A percentile compares a stretch with the other conserved stretches of the same genome.
Evolutionary conservation across 2,888 invertebrate genomes (phyloP).

Genomic region (Vannuccia rotundouncinata): DNA sequence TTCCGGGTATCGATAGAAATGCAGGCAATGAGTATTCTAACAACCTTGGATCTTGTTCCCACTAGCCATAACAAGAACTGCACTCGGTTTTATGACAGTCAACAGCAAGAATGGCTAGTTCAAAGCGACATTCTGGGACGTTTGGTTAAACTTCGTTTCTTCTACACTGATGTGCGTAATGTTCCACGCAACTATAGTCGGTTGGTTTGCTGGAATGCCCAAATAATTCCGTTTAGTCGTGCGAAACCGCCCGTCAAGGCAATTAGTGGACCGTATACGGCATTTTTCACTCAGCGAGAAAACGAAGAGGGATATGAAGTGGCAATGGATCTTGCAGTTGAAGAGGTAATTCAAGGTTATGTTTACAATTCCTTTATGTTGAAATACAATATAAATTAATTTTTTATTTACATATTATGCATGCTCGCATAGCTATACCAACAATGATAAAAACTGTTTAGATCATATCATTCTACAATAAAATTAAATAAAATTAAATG

Average conservation of each 20-base stretch:
- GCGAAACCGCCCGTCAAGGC: slow-evolving; percentile 32
- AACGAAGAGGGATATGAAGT: slow-evolving; percentile 38
- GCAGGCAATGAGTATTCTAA: slow-evolving; percentile 67
- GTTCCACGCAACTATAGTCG: slow-evolving; percentile 33
- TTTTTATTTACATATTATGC: no score
- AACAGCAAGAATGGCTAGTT: slow-evolving; percentile 72
- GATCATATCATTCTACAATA: no score
- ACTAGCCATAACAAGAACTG: slow-evolving; percentile 46
- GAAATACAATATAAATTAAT: no score
- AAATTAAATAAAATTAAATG: no score
- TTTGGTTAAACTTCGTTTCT: slow-evolving; percentile 67
- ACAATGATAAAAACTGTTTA: no score
- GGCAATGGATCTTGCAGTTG: slow-evolving; percentile 34
- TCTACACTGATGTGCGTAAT: slow-evolving; percentile 44
- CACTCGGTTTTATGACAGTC: slow-evolving; percentile 68
- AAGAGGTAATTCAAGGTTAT: no score
- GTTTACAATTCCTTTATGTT: no score
- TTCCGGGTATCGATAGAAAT: slow-evolving; percentile 68
- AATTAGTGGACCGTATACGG: slow-evolving; percentile 34
- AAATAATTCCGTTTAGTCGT: slow-evolving; percentile 34
- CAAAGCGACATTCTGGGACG: slow-evolving; percentile 72
- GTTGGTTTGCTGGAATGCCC: slow-evolving; percentile 34
- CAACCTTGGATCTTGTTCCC: slow-evolving; percentile 60
- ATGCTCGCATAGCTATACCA: no score
- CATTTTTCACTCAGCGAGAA: slow-evolving; percentile 36